Percentiles rank a stretch among this genome's conserved stretches.
Evolutionary conservation across 2,113 vertebrate species (phyloP).

Genomic region (Maccullochella peelii): DNA sequence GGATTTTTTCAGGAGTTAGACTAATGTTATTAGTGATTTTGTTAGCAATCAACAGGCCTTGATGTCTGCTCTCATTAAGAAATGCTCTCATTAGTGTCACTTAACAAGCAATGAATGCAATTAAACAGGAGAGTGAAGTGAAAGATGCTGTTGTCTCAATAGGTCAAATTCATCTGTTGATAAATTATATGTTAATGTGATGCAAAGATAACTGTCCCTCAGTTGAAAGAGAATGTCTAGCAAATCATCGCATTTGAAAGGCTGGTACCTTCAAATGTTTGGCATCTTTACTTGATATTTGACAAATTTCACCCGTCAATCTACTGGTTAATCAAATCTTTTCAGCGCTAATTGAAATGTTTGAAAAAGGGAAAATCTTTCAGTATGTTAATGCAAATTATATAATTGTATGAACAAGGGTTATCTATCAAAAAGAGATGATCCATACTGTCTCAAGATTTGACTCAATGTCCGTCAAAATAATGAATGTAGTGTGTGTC

Average conservation of each 20-base stretch:
- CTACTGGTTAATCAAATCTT: not conserved
- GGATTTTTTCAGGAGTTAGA: slow-evolving; percentile 15
- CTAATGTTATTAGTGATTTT: slow-evolving; percentile 39
- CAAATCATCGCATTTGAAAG: not conserved
- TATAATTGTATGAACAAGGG: slow-evolving; percentile 10
- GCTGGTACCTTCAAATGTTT: not conserved
- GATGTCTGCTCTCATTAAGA: slow-evolving; percentile 54
- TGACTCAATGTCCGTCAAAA: slow-evolving; percentile 55
- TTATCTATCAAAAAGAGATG: slow-evolving; percentile 45
- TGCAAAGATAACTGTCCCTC: not conserved
- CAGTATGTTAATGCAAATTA: not conserved
- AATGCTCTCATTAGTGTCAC: slow-evolving; percentile 54
- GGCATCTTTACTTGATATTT: not conserved
- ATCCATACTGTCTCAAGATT: slow-evolving; percentile 37
- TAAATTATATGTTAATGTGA: slow-evolving; percentile 17
- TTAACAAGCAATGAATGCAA: slow-evolving; percentile 46
- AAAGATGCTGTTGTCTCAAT: slow-evolving; percentile 30
- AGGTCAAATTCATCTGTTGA: slow-evolving; percentile 19
- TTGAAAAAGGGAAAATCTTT: not conserved
- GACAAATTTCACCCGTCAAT: slow-evolving; percentile 7
- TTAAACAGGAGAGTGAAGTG: slow-evolving; percentile 30
- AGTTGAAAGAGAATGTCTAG: not conserved
- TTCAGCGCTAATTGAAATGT: slow-evolving; percentile 15
- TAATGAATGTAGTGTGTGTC: slow-evolving; percentile 64
- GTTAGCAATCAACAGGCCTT: slow-evolving; percentile 53